Conservation (phyloP, 2,113 vertebrate genomes). For the Aptenodytes forsteri region DNA sequence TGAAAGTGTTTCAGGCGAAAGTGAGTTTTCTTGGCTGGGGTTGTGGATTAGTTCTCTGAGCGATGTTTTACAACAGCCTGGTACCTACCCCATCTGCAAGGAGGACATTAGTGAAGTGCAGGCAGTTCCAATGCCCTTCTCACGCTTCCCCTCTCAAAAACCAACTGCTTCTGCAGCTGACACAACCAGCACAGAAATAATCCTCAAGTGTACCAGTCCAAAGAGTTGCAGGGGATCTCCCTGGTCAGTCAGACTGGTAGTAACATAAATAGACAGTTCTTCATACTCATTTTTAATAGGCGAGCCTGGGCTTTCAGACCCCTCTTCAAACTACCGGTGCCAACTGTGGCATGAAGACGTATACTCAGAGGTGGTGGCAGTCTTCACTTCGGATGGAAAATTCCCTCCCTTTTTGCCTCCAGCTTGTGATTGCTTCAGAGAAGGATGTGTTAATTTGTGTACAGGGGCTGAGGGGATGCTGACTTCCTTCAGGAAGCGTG, state of each 20-base stretch:
- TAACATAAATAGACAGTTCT: background rate
- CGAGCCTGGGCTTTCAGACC: background rate
- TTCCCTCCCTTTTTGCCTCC: background rate
- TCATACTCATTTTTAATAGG: background rate
- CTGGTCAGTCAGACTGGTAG: background rate
- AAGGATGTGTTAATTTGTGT: background rate
- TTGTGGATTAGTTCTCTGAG: background rate
- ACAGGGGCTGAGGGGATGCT: background rate
- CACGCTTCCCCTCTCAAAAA: background rate
- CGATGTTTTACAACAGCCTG: background rate
- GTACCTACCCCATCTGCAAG: background rate
- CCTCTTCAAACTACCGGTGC: background rate
- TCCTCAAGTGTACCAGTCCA: background rate
- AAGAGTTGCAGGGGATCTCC: background rate
- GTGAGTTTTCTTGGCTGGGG: background rate
- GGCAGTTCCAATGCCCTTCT: background rate
- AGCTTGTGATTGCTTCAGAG: background rate
- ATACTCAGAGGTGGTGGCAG: background rate
- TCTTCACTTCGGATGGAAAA: background rate
- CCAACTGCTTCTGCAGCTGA: background rate
- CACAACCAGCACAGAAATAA: background rate
- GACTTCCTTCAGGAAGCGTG: background rate
- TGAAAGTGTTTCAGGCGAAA: background rate
- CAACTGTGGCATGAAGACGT: background rate
- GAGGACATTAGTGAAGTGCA: background rate